Percentiles rank a stretch among this genome's conserved stretches.
These are phyloP conservation scores for Hydropsyche tenuis DNA, from an alignment of 1,140 invertebrate species.

Conservation along the genomic window DNA sequence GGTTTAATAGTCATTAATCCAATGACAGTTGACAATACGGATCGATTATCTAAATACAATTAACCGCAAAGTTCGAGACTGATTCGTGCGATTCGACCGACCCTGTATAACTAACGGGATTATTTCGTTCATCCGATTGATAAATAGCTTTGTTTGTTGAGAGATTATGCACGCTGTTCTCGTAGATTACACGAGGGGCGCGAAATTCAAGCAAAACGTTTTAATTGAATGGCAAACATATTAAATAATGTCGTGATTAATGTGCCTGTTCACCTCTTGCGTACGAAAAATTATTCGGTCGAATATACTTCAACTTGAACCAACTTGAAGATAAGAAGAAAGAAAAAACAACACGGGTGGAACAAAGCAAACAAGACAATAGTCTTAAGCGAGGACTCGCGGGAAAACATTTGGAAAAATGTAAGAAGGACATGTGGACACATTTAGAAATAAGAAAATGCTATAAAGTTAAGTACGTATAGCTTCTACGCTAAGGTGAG, in stretches of 20 bases:
- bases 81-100: neutral
- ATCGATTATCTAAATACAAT: neutral
- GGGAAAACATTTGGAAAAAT: slow-evolving; percentile 23
- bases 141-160: slow-evolving; percentile 21
- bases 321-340: slow-evolving; percentile 2
- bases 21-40: neutral
- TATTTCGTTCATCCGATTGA: slow-evolving; percentile 27
- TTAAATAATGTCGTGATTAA: too few species aligned
- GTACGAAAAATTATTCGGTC: slow-evolving; percentile 19
- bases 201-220: slow-evolving; percentile 6
- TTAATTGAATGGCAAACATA: slow-evolving; percentile 1
- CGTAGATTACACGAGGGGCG: neutral
- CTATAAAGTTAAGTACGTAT: neutral
- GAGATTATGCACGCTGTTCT: slow-evolving; percentile 9
- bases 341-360: slow-evolving; percentile 27
- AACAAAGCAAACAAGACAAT: slow-evolving; percentile 30
- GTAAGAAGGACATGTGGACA: neutral
- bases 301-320: slow-evolving; percentile 16
- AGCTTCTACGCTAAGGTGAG: neutral
- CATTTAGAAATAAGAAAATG: slow-evolving; percentile 18
- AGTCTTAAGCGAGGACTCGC: neutral
- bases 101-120: slow-evolving; percentile 20
- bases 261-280: too few species aligned
- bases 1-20: neutral
- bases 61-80: neutral